A percentile compares a stretch with the other conserved stretches of the same genome.
Conservation (phyloP, 2,113 vertebrate genomes). For the Tupaia chinensis region DNA sequence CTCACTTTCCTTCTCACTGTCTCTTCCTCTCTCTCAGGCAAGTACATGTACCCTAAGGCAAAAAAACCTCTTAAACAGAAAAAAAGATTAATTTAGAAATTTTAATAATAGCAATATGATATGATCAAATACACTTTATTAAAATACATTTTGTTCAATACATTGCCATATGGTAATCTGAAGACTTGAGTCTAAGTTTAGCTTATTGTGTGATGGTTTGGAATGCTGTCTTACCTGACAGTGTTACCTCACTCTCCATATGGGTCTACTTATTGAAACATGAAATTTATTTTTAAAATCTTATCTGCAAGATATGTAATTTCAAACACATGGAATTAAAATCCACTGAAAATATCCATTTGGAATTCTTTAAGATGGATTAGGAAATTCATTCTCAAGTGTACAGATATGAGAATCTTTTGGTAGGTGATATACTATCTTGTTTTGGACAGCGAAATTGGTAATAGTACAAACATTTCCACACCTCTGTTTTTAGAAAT, state of each 20-base stretch:
- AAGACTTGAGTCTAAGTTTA: not conserved
- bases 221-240: not conserved
- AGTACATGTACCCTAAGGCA: no score
- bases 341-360: slow-evolving; percentile 39
- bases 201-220: not conserved
- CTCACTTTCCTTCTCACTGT: no score
- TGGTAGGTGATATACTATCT: not conserved
- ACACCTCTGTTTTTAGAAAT: not conserved
- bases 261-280: not conserved
- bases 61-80: no score
- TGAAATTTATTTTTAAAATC: slow-evolving; percentile 34
- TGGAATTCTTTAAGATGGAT: slow-evolving; percentile 36
- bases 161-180: not conserved
- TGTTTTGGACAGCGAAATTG: not conserved
- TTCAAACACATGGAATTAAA: slow-evolving; percentile 54
- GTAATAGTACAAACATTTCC: not conserved
- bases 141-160: not conserved
- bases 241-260: not conserved
- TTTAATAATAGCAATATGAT: not conserved
- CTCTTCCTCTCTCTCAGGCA: no score
- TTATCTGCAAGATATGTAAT: not conserved
- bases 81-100: not conserved
- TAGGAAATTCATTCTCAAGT: slow-evolving; percentile 23
- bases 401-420: not conserved
- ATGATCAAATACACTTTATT: not conserved